A percentile compares a stretch with the other conserved stretches of the same genome.
Evolutionary conservation across 2,888 invertebrate genomes (phyloP).

Genomic region (Stenichneumon culpator): DNA sequence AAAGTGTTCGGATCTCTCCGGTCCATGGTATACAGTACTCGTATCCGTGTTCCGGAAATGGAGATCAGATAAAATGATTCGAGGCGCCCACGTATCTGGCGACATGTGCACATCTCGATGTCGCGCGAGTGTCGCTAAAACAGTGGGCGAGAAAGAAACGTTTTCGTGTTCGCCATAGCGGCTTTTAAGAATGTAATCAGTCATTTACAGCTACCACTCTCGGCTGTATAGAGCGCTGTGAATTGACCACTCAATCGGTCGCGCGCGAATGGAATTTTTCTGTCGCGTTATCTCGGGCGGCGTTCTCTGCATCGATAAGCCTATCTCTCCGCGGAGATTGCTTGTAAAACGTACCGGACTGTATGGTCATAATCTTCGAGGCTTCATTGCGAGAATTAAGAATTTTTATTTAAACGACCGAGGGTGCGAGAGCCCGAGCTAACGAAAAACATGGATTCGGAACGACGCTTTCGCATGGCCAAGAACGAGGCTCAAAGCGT

Average conservation of each 20-base stretch:
- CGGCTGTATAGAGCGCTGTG: slow-evolving; percentile 23
- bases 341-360: slow-evolving; percentile 42
- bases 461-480: background rate
- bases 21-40: background rate
- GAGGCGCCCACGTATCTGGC: slow-evolving; percentile 37
- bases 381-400: slow-evolving; percentile 1
- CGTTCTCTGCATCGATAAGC: slow-evolving; percentile 62
- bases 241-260: slow-evolving; percentile 32
- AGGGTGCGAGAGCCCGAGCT: background rate
- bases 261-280: slow-evolving; percentile 58
- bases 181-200: slow-evolving; percentile 51
- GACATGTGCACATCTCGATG: slow-evolving; percentile 9
- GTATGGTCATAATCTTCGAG: slow-evolving; percentile 13
- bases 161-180: slow-evolving; percentile 30
- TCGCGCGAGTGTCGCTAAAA: slow-evolving; percentile 45
- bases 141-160: slow-evolving; percentile 35
- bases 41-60: slow-evolving; percentile 38
- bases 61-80: slow-evolving; percentile 45
- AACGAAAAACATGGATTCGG: background rate
- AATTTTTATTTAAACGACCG: slow-evolving; percentile 1
- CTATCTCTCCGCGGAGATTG: slow-evolving; percentile 17
- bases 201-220: slow-evolving; percentile 42
- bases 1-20: background rate
- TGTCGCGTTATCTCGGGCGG: slow-evolving; percentile 49
- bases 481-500: background rate